Base-by-base conservation (phyloP, 1,140 invertebrate species). In the Nylanderia fulva region DNA sequence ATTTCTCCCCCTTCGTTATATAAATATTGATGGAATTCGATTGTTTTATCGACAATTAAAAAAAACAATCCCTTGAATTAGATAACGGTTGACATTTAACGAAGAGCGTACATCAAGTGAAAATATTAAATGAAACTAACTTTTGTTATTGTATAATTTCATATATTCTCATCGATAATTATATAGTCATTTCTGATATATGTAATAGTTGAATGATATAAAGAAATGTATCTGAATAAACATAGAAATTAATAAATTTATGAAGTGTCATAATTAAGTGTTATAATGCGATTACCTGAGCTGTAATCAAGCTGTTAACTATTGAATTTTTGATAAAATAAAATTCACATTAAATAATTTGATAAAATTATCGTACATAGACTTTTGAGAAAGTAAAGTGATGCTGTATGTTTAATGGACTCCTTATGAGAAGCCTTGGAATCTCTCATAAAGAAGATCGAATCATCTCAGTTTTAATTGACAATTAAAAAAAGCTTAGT, bases 11-110 rank as follows among this genome's bases (percentile, higher is more conserved):
- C 21, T n/a, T 54, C 45, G 24, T 39, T 54, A 54, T 54, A 74
- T 74, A 45, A 79, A 54, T 76, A 79, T 79, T 54, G 45, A 68
- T 54, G 9, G 13, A 54, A 39, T n/a, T 64, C 42, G n/a, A 54
- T 63, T 48, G 21, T 21, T 21, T 9, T 7, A 42, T 24, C 36
- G 63, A n/a, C 33, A n/a, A 66, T 79, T 68, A 33, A 39, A 61
- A 60, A 36, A 27, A 36, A 36, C 33, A 52, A 33, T 52, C 29
- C 33, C 27, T 11, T 8, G 18, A 54, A 52, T 18, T 29, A 29
- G 54, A 68, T 54, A 61, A 29, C 13, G 15, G 11, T 0, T 48
- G 58, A 64, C 27, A 11, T 52, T 64, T 52, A 18, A 52, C 54
- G 27, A 63, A 39, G 36, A 45, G 36, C 7, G 54, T 18, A 27